Conservation (phyloP, 2,888 invertebrate genomes). For the Lasioglossum leucozonium region DNA sequence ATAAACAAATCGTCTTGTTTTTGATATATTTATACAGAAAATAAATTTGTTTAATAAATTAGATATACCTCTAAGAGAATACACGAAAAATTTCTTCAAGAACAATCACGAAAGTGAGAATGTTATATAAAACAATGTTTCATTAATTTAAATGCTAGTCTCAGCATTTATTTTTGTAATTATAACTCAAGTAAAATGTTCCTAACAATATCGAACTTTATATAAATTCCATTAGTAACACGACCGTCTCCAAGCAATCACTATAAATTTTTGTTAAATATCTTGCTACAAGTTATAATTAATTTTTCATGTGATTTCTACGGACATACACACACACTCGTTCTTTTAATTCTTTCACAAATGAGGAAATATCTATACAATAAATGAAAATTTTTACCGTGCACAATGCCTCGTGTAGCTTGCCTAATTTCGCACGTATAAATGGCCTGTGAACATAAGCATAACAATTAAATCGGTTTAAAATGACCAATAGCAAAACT, state of each 20-base stretch:
- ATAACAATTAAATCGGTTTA: neutral
- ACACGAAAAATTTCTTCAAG: neutral
- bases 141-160: neutral
- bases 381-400: constrained; percentile 89
- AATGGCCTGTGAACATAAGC: constrained; percentile 91
- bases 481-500: neutral
- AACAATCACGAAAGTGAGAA: neutral
- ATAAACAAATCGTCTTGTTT: neutral
- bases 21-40: neutral
- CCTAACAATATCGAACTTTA: neutral
- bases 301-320: neutral
- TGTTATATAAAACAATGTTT: neutral
- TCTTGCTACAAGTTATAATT: neutral
- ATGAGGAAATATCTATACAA: constrained; percentile 23
- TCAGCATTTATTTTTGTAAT: neutral
- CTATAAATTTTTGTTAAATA: neutral
- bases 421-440: constrained; percentile 97
- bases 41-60: neutral
- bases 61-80: neutral
- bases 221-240: neutral
- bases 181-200: neutral
- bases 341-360: constrained; percentile 2
- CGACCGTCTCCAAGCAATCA: neutral
- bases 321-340: neutral
- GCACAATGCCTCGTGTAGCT: constrained; percentile 98